These are phyloP conservation scores for Agapornis roseicollis DNA, from an alignment of 2,113 vertebrate species.

Conservation along the genomic window DNA sequence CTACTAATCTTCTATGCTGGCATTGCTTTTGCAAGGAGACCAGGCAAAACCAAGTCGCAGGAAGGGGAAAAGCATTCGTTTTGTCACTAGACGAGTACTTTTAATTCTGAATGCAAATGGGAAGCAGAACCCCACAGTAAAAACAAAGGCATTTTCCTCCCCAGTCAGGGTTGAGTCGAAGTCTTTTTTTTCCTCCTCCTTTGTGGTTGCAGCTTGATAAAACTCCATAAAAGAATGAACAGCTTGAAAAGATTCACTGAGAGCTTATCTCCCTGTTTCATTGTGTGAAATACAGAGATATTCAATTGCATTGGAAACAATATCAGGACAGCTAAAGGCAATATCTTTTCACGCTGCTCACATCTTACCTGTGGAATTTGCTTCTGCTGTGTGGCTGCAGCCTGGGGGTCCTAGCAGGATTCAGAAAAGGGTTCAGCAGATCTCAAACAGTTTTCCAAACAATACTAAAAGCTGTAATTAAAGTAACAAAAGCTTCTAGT, in stretches of 20 bases:
- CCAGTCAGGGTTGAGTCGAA: neutral
- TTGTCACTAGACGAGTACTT: neutral
- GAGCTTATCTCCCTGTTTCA: neutral
- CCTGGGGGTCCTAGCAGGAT: neutral
- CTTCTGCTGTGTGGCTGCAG: neutral
- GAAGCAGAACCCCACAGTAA: neutral
- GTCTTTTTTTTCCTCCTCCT: neutral
- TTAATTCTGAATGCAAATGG: neutral
- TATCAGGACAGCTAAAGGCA: neutral
- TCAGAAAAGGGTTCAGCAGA: neutral
- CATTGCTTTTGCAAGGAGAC: neutral
- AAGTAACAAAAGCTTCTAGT: neutral
- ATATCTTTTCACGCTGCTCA: neutral
- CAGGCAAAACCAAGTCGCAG: neutral
- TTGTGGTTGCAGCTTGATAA: slow-evolving; percentile 1
- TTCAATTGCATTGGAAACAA: neutral
- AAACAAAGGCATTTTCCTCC: slow-evolving; percentile 21
- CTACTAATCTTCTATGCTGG: neutral
- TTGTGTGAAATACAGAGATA: neutral
- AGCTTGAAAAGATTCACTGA: neutral
- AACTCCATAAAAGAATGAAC: neutral
- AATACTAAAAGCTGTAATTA: neutral
- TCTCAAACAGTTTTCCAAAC: neutral
- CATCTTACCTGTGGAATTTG: neutral
- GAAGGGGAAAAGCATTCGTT: neutral